Evolutionary conservation across 2,888 invertebrate species (phyloP).

Genomic region (Acanthosepion pharaonis): DNA sequence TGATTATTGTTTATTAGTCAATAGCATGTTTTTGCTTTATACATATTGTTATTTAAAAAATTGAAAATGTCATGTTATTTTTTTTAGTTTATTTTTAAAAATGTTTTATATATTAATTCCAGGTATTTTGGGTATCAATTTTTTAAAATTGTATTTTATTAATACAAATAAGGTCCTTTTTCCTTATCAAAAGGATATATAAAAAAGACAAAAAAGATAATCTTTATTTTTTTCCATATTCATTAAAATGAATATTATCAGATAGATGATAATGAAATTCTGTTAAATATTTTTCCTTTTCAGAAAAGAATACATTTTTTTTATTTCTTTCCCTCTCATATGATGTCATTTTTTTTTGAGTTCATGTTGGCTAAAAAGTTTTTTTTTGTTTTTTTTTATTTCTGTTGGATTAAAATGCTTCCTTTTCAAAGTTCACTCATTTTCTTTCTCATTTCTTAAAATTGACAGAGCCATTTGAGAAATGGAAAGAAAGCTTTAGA

Average conservation of each 20-base stretch:
- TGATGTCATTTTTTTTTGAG: neutral
- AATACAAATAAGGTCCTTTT: slow-evolving; percentile 15
- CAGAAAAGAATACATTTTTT: neutral
- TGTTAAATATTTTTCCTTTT: neutral
- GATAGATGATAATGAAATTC: neutral
- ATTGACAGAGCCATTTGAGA: neutral
- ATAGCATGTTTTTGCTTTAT: neutral
- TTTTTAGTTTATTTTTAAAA: neutral
- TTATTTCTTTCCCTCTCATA: neutral
- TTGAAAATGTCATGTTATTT: neutral
- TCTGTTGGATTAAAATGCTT: neutral
- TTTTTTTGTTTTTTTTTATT: neutral
- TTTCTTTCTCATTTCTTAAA: neutral
- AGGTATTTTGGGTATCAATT: neutral
- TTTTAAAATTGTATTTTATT: neutral
- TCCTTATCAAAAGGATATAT: neutral
- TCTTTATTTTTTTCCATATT: neutral
- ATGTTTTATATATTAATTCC: slow-evolving; percentile 33
- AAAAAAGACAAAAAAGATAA: neutral
- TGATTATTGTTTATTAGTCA: neutral
- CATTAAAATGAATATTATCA: neutral
- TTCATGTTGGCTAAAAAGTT: neutral
- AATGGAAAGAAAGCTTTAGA: neutral
- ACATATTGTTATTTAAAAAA: neutral
- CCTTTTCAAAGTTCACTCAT: neutral